Evolutionary conservation across 2,797 vertebrate species (phyloP).

Genomic region (Clarias laeviceps): DNA sequence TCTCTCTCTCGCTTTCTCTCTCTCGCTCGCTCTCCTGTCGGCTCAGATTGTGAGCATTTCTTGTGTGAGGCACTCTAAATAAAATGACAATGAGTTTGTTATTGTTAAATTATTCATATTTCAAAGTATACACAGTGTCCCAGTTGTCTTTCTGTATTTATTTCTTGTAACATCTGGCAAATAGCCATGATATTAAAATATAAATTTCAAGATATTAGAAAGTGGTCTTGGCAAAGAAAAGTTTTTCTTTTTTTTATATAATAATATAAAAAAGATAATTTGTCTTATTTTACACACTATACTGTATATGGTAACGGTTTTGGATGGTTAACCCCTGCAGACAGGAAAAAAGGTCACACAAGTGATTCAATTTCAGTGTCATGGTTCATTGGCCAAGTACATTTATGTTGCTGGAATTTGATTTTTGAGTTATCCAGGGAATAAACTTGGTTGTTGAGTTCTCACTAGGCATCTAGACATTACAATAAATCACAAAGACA

Average conservation of each 20-base stretch:
- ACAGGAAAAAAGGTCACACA: background rate
- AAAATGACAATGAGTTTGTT: background rate
- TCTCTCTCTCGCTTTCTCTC: background rate
- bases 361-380: background rate
- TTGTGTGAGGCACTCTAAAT: background rate
- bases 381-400: background rate
- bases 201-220: background rate
- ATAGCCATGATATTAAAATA: background rate
- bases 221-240: background rate
- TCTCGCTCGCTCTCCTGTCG: background rate
- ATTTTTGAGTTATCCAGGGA: background rate
- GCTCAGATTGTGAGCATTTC: background rate
- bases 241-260: too few species aligned
- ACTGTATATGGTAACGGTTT: background rate
- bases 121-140: background rate
- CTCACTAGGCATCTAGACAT: background rate
- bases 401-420: background rate
- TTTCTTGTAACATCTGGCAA: background rate
- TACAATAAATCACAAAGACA: constrained; percentile 5
- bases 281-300: background rate
- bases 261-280: background rate
- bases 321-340: background rate
- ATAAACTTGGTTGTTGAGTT: background rate
- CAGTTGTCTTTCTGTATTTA: background rate
- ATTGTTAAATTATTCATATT: background rate